Base-by-base conservation (phyloP, 2,113 vertebrate genomes). In the Tyrannus savana region DNA sequence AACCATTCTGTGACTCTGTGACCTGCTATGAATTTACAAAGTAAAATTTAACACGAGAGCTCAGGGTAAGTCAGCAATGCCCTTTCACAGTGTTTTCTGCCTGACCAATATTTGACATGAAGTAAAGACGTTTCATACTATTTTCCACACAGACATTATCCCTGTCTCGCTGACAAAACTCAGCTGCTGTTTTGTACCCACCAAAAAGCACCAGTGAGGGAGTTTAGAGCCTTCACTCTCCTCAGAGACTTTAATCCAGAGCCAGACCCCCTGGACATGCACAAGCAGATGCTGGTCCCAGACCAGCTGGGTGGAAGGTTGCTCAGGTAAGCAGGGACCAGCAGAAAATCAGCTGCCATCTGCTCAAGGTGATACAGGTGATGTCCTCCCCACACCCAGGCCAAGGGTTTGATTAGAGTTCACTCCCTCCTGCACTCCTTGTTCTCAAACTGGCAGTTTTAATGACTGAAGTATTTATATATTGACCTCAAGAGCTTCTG, bases 351-450 rank as follows among this genome's bases (percentile, higher is more conserved):
- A 50, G 47, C 19, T 37, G 7, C 1, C 3, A 3, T 3, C 33
- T 81, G 39, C 16, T 64, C 41, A 17, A 47, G 23, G 24, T 16
- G 8, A 16, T 5, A n/a, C 0, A 3, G 66, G 14, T 5, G 5
- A 31, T 9, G 16, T 53, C 28, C 79, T 49, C 71, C 31, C 16
- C 28, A 27, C 21, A 3, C 1, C 39, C 27, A 52, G 46, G 23
- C 6, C 74, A 31, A 37, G 49, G 24, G 12, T 21, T 80, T 21
- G 8, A 7, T 18, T 8, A 49, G n/a, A 23, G 33, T 3, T 15
- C 22, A 33, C 10, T 30, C 49, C 60, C 47, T 56, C 27, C 84
- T 74, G 53, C 24, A 30, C 31, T 46, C 23, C 73, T 67, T 41
- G 1, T 39, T 84, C 69, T 49, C 84, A 52, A 73, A 8, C 18